A percentile compares a stretch with the other conserved stretches of the same genome.
These are phyloP conservation scores for Pangasius sanitwongsei DNA, from an alignment of 2,797 vertebrate species.

Conservation along the genomic window DNA sequence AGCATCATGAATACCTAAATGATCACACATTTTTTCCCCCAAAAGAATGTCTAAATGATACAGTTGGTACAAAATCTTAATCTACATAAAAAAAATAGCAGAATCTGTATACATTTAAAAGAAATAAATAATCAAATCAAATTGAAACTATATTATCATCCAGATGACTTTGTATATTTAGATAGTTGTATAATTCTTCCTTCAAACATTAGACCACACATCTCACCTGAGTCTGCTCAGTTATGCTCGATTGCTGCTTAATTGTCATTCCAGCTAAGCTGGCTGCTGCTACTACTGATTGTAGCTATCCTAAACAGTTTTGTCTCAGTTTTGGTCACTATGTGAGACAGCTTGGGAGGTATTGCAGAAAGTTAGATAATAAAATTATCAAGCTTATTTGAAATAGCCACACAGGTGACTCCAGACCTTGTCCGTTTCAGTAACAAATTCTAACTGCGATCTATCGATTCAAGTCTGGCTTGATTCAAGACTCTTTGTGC, in stretches of 20 bases:
- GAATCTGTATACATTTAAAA: neutral
- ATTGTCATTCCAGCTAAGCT: neutral
- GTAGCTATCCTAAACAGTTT: neutral
- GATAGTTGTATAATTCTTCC: neutral
- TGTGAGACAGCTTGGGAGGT: neutral
- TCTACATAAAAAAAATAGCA: neutral
- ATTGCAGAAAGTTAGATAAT: neutral
- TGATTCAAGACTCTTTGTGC: neutral
- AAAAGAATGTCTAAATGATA: neutral
- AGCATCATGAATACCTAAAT: neutral
- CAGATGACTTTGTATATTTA: neutral
- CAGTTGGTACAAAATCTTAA: neutral
- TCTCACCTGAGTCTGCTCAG: neutral
- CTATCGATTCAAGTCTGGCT: neutral
- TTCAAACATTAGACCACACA: neutral
- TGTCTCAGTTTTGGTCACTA: too few relatives aligned
- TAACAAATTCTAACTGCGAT: neutral
- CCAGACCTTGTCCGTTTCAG: neutral
- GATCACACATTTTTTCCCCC: neutral
- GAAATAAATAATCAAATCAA: neutral
- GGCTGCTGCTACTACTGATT: neutral
- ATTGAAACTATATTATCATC: neutral
- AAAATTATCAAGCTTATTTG: neutral
- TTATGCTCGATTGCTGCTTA: neutral
- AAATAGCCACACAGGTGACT: neutral